Base-by-base conservation (phyloP, 2,113 vertebrate species). In the Barbus barbus region DNA sequence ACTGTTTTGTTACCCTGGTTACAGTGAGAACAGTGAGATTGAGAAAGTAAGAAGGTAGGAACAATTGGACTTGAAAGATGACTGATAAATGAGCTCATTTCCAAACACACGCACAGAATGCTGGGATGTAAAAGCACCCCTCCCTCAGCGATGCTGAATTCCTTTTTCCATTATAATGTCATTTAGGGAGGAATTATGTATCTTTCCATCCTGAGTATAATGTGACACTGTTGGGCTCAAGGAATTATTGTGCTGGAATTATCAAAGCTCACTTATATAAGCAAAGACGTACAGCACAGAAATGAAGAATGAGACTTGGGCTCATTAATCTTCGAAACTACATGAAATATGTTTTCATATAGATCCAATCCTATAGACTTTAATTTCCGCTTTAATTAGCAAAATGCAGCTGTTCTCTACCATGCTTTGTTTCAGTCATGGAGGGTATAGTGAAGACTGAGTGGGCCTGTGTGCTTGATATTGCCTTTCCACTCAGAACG, bases 31-130 rank as follows among this genome's bases (percentile, higher is more conserved):
- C 14, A 58, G 36, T 16, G 1, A 83, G 69, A 28, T 6, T 22
- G 46, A n/a, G 26, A 65, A 26, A 58, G 60, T 76, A 18, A 46
- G 7, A 82, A 69, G 18, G 58, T 79, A 22, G 9, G 9, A 84
- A 84, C n/a, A 78, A 84, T 61, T 36, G 6, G 28, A 79, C 31
- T 67, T 67, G 75, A 85, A 51, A 73, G 79, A 79, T 79, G 46
- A 79, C 44, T 87, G 86, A 87, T 84, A 63, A 84, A 84, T 87
- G 53, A 74, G 53, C 80, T 87, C 58, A 83, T 87, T 87, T 85
- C 65, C 36, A 83, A 75, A 87, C 79, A 85, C 83, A 78, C 11
- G 36, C 51, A 61, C 28, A 36, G 11, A 65, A 69, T 41, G 56
- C 38, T 41, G 44, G 26, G 61, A 31, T 73, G 69, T 41, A 72